phyloP scores from a whole-genome alignment of 2,888 invertebrate species.

The Aquatica leii region DNA sequence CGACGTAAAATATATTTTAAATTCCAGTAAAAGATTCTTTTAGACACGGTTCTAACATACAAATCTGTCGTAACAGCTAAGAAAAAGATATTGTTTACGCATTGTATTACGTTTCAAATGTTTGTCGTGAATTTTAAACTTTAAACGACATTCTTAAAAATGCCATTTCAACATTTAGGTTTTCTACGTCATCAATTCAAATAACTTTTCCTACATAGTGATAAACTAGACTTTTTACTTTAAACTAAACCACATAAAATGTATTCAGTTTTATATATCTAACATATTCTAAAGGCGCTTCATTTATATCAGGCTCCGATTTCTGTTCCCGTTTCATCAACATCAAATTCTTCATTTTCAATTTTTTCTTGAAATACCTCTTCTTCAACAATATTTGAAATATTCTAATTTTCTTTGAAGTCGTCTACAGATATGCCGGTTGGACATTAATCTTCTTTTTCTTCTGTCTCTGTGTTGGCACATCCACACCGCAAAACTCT shows the following conservation, averaged over 20 bases:
- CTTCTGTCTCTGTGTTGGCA: slow-evolving; percentile 1
- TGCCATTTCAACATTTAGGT: slow-evolving; percentile 18
- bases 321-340: slow-evolving; percentile 12
- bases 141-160: slow-evolving; percentile 20
- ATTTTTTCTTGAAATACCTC: slow-evolving; percentile 16
- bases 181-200: slow-evolving; percentile 24
- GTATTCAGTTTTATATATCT: too few relatives aligned
- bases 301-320: slow-evolving; percentile 11
- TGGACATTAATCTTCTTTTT: slow-evolving; percentile 18
- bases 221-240: background rate
- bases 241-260: slow-evolving; percentile 8
- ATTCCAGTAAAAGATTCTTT: too few relatives aligned
- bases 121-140: too few relatives aligned
- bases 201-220: slow-evolving; percentile 17
- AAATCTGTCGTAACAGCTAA: too few relatives aligned
- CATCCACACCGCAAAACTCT: background rate
- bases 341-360: slow-evolving; percentile 15
- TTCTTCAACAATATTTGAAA: slow-evolving; percentile 9
- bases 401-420: slow-evolving; percentile 13
- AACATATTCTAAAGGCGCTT: slow-evolving; percentile 9
- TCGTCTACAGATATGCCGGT: slow-evolving; percentile 16
- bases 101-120: too few relatives aligned
- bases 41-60: too few relatives aligned
- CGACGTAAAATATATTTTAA: too few relatives aligned
- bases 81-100: too few relatives aligned